Evolutionary conservation across 2,113 vertebrate species (phyloP), one percentile per base, ranked within the genome.

Genomic region (Onychostoma macrolepis): DNA sequence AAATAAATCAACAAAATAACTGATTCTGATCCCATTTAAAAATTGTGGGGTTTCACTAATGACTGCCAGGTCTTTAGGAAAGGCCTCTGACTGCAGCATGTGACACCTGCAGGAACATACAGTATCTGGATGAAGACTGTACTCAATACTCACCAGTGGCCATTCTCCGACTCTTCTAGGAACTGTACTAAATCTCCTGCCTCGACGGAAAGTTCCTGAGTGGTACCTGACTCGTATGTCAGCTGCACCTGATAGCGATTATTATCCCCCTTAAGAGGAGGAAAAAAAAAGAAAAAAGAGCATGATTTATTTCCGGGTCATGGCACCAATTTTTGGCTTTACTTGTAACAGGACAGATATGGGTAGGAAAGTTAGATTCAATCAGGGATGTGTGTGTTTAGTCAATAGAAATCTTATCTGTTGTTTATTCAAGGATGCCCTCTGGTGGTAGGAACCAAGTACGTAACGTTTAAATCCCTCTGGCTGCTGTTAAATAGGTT

Each of bases 71-170:
- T 50, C 17, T 71, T 36, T n/a, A 77, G 26, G 79, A 21, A 83
- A 33, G 58, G 4, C 19, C 4, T 79, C 30, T 76, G 33, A 58
- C 33, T 58, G 43, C 26, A n/a, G 36, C 19, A 24, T 41, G n/a
- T 28, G 85, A 69, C 3, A 1, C n/a, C 15, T 71, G 45, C 50
- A 38, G 43, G 26, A 28, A 24, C 33, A n/a, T 38, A 80, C 50
- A n/a, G 9, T 65, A 87, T 79, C 38, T 77, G 41, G 21, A 71
- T 69, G 17, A 0, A 8, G 24, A 24, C 71, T 72, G 36, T 38
- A 28, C 56, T 71, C 28, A 61, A 33, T 84, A 96, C 96, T 96
- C 91, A 98, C 97, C 96, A 97, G 76, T 96, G 96, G 81, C 96
- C 95, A 0, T 94, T 95, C 50, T 95, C 94, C 15, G 94, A 95